Base-by-base conservation (phyloP, 2,113 vertebrate genomes). In the Poeciliopsis prolifica region DNA sequence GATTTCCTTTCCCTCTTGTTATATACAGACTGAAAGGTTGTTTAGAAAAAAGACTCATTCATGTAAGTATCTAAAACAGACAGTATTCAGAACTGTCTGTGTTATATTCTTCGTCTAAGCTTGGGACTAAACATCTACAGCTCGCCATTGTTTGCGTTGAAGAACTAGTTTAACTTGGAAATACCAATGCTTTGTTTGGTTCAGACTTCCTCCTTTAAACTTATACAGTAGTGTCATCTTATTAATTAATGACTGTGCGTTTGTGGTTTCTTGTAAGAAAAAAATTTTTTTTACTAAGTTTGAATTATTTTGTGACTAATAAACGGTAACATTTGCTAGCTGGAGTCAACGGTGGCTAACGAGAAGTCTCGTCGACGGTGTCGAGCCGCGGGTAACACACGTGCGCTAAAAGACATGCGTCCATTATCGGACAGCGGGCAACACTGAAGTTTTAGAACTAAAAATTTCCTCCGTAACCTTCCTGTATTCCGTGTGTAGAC, bases 101-200 rank as follows among this genome's bases (percentile, higher is more conserved):
- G 17, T 19, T 54, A 19, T 70, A 28, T 30, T 1, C 2, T 60
- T 15, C 33, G 6, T 64, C 9, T 74, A 40, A n/a, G 69, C 9
- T 31, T 28, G 19, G 29, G 72, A 65, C 65, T 77, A 44, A 67
- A 81, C 61, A 61, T 75, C 13, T 75, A 51, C 37, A 67, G 44
- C 22, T 85, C 77, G 84, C 86, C 87, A 84, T 92, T 92, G 92
- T 92, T 88, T 89, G 83, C 87, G 78, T 75, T 86, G 74, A 74
- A 73, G 77, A 91, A 92, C 83, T 86, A 90, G 83, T 91, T 92
- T 65, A 90, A 93, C 84, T 91, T 90, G 67, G 81, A 78, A 80
- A 82, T 89, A 86, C 83, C 87, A 76, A 15, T 64, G 86, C 80
- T 87, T 87, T 88, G 84, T 92, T 75, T 67, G 73, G 72, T 75